Evolutionary conservation across 2,113 vertebrate species (phyloP), one percentile per base, ranked within the genome.

Genomic region (Lethenteron reissneri): DNA sequence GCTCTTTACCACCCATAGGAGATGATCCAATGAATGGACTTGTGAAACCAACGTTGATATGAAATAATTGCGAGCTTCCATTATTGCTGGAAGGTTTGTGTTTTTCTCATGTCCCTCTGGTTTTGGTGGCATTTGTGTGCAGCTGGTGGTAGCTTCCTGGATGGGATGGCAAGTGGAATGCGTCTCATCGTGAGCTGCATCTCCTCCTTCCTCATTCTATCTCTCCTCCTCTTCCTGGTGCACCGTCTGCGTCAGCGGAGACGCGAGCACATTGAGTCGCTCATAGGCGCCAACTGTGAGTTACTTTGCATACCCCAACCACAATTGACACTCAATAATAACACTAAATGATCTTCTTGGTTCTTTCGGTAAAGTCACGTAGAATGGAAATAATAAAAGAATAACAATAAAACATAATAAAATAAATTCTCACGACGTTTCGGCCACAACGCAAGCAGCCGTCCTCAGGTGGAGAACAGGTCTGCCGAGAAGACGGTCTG

Each of bases 151-250:
- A 92, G 87, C 73, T 79, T 99, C 75, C 96, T 99, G 58, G 91
- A 97, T 81, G 96, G 92, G 0, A 95, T 99, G 95, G 95, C 95
- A 4, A 83, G 95, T 2, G 92, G 95, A 9, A 92, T 97, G 92
- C 85, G 95, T 3, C 85, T 99, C 74, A 91, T 99, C 0, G 89
- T 99, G 73, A 99, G 95, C 81, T 99, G 95, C 75, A 86, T 99
- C 76, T 99, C 95, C 1, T 99, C 95, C 77, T 99, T 99, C 82
- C 92, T 99, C 77, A 94, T 99, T 78, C 85, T 99, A 71, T 99
- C 92, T 0, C 83, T 99, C 79, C 83, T 99, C 78, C 91, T 99
- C 69, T 99, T 97, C 82, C 97, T 97, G 92, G 90, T 99, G 59
- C 95, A 97, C 74, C 80, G 95, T 68, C 83, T 99, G 10, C 85